Conservation (phyloP, 2,888 invertebrate genomes). For the Philaethria dido region DNA sequence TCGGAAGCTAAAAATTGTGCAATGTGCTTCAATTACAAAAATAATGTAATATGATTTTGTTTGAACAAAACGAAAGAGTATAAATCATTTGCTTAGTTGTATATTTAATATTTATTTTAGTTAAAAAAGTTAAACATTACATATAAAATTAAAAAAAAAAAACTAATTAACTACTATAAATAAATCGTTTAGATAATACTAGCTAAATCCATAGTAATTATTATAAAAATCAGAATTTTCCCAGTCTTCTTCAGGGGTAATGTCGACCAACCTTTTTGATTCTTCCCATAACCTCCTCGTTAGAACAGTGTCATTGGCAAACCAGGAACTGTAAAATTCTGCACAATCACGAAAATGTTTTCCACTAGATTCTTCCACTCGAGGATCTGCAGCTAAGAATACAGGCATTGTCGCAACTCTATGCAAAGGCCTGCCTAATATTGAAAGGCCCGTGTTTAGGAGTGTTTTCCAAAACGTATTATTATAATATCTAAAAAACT, state of each 20-base stretch:
- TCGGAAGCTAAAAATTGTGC: background rate
- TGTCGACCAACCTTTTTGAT: slow-evolving; percentile 58
- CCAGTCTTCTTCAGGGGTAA: slow-evolving; percentile 64
- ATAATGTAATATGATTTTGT: too few relatives aligned
- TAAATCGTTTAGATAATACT: too few relatives aligned
- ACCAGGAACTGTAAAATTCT: slow-evolving; percentile 70
- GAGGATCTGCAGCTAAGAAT: slow-evolving; percentile 61
- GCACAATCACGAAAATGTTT: slow-evolving; percentile 67
- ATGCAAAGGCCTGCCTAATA: slow-evolving; percentile 55
- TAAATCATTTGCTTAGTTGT: too few relatives aligned
- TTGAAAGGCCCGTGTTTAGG: slow-evolving; percentile 53
- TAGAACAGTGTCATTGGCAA: slow-evolving; percentile 59
- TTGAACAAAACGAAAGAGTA: background rate
- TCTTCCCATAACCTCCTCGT: slow-evolving; percentile 59
- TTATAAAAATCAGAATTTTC: slow-evolving; percentile 45
- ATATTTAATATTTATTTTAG: too few relatives aligned
- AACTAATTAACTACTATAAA: too few relatives aligned
- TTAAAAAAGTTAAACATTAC: too few relatives aligned
- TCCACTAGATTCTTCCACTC: slow-evolving; percentile 57
- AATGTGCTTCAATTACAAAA: background rate
- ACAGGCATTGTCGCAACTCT: slow-evolving; percentile 63
- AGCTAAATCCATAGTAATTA: too few relatives aligned
- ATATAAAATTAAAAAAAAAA: too few relatives aligned
- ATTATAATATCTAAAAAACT: slow-evolving; percentile 86
- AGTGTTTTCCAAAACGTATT: slow-evolving; percentile 48